Conservation (phyloP, 2,888 invertebrate species). For the Dinocampus coccinellae region DNA sequence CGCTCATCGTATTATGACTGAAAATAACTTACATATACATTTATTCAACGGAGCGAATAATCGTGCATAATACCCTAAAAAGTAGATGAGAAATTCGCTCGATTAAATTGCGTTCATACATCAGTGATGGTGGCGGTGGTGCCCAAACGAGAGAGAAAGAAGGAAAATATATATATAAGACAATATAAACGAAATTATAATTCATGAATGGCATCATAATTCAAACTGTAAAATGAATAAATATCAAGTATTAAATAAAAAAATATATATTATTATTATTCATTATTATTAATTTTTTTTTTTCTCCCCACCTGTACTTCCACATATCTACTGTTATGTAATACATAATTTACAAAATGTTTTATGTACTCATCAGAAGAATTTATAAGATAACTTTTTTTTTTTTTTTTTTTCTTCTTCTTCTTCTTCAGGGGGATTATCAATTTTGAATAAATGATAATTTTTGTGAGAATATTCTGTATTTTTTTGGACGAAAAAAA, state of each 20-base stretch:
- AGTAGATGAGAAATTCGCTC: constrained; percentile 19
- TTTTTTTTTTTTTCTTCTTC: no score
- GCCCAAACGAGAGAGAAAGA: background rate
- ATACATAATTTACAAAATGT: no score
- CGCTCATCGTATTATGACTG: background rate
- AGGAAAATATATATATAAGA: background rate
- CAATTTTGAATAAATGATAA: no score
- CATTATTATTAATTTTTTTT: background rate
- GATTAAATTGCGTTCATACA: constrained; percentile 29
- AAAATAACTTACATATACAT: constrained; percentile 20
- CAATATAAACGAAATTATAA: background rate
- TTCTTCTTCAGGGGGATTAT: no score
- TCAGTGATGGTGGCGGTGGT: background rate
- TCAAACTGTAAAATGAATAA: background rate
- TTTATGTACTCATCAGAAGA: no score
- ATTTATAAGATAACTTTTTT: no score
- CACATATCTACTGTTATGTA: no score
- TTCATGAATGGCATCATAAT: background rate
- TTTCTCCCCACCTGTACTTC: no score
- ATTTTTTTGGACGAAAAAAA: no score
- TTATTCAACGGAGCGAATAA: constrained; percentile 18
- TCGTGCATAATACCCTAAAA: background rate
- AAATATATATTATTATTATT: no score
- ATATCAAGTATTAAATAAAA: background rate
- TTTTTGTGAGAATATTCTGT: no score